Conservation (phyloP, 2,113 vertebrate species). For the Solea solea region DNA sequence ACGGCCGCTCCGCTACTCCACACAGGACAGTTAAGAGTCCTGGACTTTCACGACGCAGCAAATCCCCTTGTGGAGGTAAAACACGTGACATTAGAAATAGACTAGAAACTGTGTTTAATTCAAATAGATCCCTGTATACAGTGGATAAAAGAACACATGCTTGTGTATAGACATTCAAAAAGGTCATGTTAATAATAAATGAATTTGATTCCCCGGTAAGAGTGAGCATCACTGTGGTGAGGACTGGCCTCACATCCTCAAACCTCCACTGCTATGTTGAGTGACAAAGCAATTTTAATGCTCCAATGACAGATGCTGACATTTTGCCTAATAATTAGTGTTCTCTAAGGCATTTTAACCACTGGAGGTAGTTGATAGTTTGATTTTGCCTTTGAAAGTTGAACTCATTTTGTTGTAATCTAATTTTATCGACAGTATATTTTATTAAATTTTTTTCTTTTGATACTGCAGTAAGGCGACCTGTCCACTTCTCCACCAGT, state of each 20-base stretch:
- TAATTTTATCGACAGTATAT: neutral
- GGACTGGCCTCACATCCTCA: neutral
- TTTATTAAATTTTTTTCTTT: conserved; percentile 36
- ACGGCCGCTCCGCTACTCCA: conserved; percentile 81
- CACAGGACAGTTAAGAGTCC: conserved; percentile 87
- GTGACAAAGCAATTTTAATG: conserved; percentile 24
- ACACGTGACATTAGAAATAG: neutral
- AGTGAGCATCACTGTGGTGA: too few species aligned
- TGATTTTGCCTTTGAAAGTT: neutral
- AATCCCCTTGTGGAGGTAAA: conserved; percentile 92
- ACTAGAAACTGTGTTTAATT: too few species aligned
- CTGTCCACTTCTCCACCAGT: conserved; percentile 87
- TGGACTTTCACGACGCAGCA: conserved; percentile 87
- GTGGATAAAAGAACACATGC: neutral
- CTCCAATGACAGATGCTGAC: neutral
- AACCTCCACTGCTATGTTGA: conserved; percentile 13
- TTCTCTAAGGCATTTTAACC: conserved; percentile 14
- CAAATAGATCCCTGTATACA: neutral
- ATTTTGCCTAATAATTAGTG: conserved; percentile 29
- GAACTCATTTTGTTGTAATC: neutral
- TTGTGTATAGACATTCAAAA: neutral
- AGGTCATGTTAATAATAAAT: neutral
- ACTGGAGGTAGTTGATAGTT: neutral
- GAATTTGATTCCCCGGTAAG: too few species aligned
- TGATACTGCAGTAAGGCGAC: conserved; percentile 84